Percentiles rank a stretch among this genome's conserved stretches.
phyloP scores from a whole-genome alignment of 2,888 invertebrate genomes.

The Oxyteleia sp. region DNA sequence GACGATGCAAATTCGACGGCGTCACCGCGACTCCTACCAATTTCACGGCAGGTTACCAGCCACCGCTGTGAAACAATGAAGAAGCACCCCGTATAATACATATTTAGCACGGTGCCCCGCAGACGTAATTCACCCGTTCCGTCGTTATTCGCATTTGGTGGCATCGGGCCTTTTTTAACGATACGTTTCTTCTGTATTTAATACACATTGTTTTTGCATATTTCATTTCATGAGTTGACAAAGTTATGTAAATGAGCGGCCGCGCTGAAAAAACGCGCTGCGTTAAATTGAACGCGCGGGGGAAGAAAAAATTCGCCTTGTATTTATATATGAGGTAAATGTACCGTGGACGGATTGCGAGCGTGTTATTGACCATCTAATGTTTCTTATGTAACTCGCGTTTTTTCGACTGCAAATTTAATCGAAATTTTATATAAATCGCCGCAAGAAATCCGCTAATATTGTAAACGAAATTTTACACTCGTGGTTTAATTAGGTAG shows the following conservation, averaged over 20 bases:
- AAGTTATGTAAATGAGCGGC: conserved; percentile 61
- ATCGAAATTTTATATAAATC: not conserved
- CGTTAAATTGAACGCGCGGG: conserved; percentile 37
- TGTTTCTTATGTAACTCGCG: conserved; percentile 26
- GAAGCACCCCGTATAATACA: conserved; percentile 80
- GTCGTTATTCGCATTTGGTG: conserved; percentile 68
- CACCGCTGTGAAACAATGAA: conserved; percentile 85
- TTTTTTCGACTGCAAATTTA: conserved; percentile 20
- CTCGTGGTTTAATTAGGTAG: no score
- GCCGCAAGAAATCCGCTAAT: no score
- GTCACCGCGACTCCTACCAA: conserved; percentile 85
- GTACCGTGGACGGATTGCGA: conserved; percentile 27
- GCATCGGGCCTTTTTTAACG: conserved; percentile 52
- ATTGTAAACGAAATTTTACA: no score
- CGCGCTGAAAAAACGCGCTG: conserved; percentile 19
- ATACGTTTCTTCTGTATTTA: conserved; percentile 56
- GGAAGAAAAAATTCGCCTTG: conserved; percentile 5
- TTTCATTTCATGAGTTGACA: conserved; percentile 60
- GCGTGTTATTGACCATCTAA: conserved; percentile 36
- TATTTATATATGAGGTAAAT: conserved; percentile 33
- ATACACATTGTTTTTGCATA: conserved; percentile 59
- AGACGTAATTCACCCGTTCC: conserved; percentile 74
- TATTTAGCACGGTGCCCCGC: conserved; percentile 80
- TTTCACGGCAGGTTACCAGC: conserved; percentile 86
- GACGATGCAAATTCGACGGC: conserved; percentile 83